These are phyloP conservation scores for Caenorhabditis parvicauda DNA, from an alignment of 2,888 invertebrate genomes.

Conservation along the genomic window DNA sequence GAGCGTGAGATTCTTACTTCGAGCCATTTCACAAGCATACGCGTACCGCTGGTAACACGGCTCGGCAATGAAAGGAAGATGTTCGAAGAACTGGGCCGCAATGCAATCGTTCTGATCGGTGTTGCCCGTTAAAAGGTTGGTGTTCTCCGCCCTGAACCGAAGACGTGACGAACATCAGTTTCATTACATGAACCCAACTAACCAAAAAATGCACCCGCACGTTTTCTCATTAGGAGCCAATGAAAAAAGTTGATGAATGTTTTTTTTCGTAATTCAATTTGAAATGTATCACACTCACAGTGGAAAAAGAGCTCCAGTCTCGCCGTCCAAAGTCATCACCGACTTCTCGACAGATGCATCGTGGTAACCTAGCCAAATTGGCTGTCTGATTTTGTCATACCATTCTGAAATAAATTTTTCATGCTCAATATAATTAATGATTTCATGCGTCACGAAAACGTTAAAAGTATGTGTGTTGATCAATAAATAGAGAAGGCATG, in stretches of 20 bases:
- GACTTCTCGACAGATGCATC: slow-evolving; percentile 29
- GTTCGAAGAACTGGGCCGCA: slow-evolving; percentile 10
- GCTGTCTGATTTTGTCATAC: slow-evolving; percentile 2
- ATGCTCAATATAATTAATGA: too few species aligned
- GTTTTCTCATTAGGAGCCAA: too few species aligned
- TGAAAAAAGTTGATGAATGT: slow-evolving; percentile 3
- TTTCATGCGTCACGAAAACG: too few species aligned
- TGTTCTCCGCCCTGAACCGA: too few species aligned
- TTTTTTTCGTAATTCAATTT: neutral
- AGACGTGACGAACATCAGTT: too few species aligned
- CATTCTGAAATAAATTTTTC: slow-evolving; percentile 1
- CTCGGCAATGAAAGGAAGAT: slow-evolving; percentile 10
- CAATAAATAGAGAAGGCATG: too few species aligned
- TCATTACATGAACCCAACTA: too few species aligned
- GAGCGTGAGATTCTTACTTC: neutral
- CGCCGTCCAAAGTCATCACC: slow-evolving; percentile 6
- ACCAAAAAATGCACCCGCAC: too few species aligned
- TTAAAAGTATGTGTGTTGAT: too few species aligned
- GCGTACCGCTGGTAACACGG: slow-evolving; percentile 4
- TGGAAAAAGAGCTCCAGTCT: slow-evolving; percentile 1
- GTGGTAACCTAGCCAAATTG: slow-evolving; percentile 34
- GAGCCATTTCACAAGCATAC: slow-evolving; percentile 20
- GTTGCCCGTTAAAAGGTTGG: slow-evolving; percentile 5
- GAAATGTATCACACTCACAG: neutral
- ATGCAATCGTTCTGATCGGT: slow-evolving; percentile 25